Evolutionary conservation across 2,797 vertebrate genomes (phyloP).

Genomic region (Gouania willdenowi): DNA sequence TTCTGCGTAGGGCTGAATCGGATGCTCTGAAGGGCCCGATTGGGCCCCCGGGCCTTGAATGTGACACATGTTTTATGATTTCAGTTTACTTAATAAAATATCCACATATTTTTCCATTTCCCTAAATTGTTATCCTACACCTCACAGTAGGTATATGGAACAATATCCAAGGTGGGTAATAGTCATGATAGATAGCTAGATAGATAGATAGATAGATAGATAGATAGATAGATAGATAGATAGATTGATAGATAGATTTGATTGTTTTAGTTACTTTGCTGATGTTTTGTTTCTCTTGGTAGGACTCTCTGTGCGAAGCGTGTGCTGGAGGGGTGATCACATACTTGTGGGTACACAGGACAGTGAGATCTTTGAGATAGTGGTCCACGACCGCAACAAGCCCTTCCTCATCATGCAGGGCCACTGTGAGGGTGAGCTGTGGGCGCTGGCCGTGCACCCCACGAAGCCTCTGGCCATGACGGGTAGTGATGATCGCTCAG

Average conservation of each 20-base stretch:
- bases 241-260: too few species aligned
- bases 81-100: too few species aligned
- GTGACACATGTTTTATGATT: too few species aligned
- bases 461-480: conserved; percentile 97
- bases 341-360: conserved; percentile 97
- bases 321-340: conserved; percentile 97
- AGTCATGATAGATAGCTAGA: conserved; percentile 43
- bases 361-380: conserved; percentile 98
- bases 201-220: too few species aligned
- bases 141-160: conserved; percentile 80
- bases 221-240: too few species aligned
- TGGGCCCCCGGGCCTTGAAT: too few species aligned
- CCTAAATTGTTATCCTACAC: conserved; percentile 60
- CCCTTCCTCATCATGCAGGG: conserved; percentile 99
- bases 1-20: too few species aligned
- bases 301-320: conserved; percentile 97
- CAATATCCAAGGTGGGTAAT: conserved; percentile 80
- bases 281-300: conserved; percentile 49
- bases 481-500: conserved; percentile 95
- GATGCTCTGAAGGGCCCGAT: too few species aligned
- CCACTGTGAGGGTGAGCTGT: conserved; percentile 97
- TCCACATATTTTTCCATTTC: conserved; percentile 41
- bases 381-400: conserved; percentile 96
- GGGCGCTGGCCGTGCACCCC: conserved; percentile 95
- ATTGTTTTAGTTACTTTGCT: conserved; percentile 44